Evolutionary conservation across 2,888 invertebrate genomes (phyloP), one percentile per base, ranked within the genome.

Genomic region (Machimus rusticus): DNA sequence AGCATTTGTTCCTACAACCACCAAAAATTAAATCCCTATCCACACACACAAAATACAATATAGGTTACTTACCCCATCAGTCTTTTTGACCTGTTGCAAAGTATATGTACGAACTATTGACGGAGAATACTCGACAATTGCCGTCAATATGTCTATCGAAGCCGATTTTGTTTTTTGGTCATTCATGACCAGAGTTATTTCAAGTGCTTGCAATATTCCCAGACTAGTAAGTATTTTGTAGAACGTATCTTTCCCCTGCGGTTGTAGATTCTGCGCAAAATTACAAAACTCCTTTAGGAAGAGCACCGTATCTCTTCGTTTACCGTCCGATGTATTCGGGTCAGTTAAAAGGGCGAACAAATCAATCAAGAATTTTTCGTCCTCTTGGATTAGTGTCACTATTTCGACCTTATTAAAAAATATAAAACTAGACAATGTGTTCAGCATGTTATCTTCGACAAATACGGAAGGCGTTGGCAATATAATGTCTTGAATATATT

Each of bases 341-440:
- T 98, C 98, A 90, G 97, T 98, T 90, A 99, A 94, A 93, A 98
- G 95, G 88, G 96, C 96, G 94, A 99, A 99, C 90, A 99, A 94
- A 93, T 99, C 98, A 87, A 96, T 96, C 92, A 99, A 94, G 94
- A 99, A 98, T 92, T 97, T 97, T 91, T 99, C 99, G 94, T 99
- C 99, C 91, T 99, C 99, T 94, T 99, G 96, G 92, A 99, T 97
- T 91, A 98, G 95, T 90, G 97, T 98, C 90, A 99, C 99, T 93
- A 99, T 99, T 94, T 99, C 99, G 92, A 99, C 98, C 94, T 99
- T 99, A 94, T 99, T 99, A 94, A 99, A 99, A 95, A 99, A 99
- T 93, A 99, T 98, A 94, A 99, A 99, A 94, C 99, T 99, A 92
- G 97, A 98, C 91, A 99, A 94, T 88, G 99, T 98, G 91, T 98